Evolutionary conservation across 2,797 vertebrate genomes (phyloP).

Genomic region (Cuniculus paca): DNA sequence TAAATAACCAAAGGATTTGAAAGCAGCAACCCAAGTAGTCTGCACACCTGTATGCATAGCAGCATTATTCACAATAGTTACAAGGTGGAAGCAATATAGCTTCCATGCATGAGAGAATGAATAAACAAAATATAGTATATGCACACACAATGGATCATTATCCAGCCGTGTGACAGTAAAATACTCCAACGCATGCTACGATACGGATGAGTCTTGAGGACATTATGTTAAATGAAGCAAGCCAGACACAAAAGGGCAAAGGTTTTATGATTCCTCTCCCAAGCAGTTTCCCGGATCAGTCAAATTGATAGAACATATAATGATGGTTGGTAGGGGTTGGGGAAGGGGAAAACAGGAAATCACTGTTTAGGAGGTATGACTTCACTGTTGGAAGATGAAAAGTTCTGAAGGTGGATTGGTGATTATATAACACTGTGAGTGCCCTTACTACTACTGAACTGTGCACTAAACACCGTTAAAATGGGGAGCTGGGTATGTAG

Average conservation of each 20-base stretch:
- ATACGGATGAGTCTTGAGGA: not conserved
- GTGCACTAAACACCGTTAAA: not conserved
- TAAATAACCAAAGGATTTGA: not conserved
- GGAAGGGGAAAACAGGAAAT: not conserved
- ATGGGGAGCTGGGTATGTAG: not conserved
- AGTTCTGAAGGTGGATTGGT: not conserved
- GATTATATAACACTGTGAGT: not conserved
- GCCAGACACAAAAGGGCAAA: not conserved
- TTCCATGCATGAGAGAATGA: not conserved
- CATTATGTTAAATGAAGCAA: not conserved
- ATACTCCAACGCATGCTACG: not conserved
- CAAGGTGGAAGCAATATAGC: not conserved
- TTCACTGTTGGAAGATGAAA: not conserved
- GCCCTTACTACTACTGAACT: not conserved
- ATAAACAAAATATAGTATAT: not conserved
- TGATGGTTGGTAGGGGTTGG: not conserved
- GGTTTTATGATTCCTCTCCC: not conserved
- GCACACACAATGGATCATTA: not conserved
- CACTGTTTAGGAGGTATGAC: not conserved
- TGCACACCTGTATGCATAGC: not conserved
- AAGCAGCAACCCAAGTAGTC: not conserved
- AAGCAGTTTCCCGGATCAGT: not conserved
- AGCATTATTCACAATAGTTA: not conserved
- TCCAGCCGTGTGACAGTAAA: not conserved
- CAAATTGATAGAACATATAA: not conserved